Base-by-base conservation (phyloP, 2,113 vertebrate species). In the Melanostigma gelatinosum region DNA sequence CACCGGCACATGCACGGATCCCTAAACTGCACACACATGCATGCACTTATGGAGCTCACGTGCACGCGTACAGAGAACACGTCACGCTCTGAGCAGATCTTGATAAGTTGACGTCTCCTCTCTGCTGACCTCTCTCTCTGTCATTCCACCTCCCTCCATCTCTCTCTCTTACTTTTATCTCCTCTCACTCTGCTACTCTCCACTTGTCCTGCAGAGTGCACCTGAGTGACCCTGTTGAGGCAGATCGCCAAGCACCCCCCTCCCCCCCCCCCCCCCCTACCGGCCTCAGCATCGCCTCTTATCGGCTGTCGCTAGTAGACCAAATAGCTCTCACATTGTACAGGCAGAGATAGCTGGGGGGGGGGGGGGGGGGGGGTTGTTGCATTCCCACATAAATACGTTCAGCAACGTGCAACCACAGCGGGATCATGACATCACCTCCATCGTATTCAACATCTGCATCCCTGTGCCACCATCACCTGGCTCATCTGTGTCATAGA, bases 161-260 rank as follows among this genome's bases (percentile, higher is more conserved):
- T 79, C 75, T 72, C 70, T 80, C 81, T 88, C 70, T 13, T 32
- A 52, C 75, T 82, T 34, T 80, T 89, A 84, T 90, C 84, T 83
- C 69, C 73, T 67, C 75, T 27, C 34, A 50, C 78, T 85, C 84
- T 80, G 72, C 84, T 75, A 20, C 64, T 50, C 74, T 76, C 74
- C 72, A 80, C 84, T 87, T 70, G 77, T 85, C 85, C 79, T 34
- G 22, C 75, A 86, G 79, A 88, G 82, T 83, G 81, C 89, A 90
- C 90, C 88, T 86, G 88, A 91, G 81, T 82, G 85, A 92, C 88
- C 87, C 86, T 70, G 16, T 29, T 18, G 74, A 85, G 81, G 62
- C 85, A 89, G 85, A 92, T 85, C 88, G 67, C 58, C 72, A 6
- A 52, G 73, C 69, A 68, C 88, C 72, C 79, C 83, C 84, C 74